Evolutionary conservation across 1,140 invertebrate species (phyloP).

Genomic region (Acromyrmex heyeri): DNA sequence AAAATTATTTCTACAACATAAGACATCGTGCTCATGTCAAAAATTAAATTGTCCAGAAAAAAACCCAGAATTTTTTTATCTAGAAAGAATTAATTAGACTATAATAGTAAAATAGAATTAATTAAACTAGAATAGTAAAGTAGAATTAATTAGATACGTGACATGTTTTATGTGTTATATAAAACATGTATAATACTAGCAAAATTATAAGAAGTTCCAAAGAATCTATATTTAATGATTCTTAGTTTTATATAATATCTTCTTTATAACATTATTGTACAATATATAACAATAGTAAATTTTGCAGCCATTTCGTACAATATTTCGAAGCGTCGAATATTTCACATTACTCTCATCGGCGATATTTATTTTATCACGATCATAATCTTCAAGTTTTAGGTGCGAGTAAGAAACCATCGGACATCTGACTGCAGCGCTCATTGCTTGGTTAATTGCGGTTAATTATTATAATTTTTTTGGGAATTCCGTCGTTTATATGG

Average conservation of each 20-base stretch:
- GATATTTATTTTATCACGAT: neutral
- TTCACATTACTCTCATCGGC: neutral
- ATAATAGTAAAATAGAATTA: too few species aligned
- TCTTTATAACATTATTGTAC: neutral
- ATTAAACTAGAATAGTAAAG: too few species aligned
- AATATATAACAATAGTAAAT: neutral
- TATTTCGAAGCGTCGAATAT: neutral
- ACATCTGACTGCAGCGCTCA: slow-evolving; percentile 11
- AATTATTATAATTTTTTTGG: slow-evolving; percentile 70
- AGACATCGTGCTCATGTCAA: neutral
- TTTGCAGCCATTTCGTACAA: neutral
- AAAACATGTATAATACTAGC: neutral
- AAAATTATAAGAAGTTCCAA: neutral
- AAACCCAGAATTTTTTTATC: neutral
- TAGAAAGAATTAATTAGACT: neutral
- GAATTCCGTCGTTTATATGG: slow-evolving; percentile 65
- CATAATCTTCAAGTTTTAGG: neutral
- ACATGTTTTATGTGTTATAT: neutral
- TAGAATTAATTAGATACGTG: neutral
- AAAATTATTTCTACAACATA: neutral
- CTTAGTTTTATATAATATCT: neutral
- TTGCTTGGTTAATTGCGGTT: slow-evolving; percentile 64
- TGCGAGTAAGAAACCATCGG: slow-evolving; percentile 46
- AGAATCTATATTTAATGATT: neutral
- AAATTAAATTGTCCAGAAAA: neutral